A percentile compares a stretch with the other conserved stretches of the same genome.
Evolutionary conservation across 2,113 vertebrate genomes (phyloP).

Genomic region (Semnopithecus entellus): DNA sequence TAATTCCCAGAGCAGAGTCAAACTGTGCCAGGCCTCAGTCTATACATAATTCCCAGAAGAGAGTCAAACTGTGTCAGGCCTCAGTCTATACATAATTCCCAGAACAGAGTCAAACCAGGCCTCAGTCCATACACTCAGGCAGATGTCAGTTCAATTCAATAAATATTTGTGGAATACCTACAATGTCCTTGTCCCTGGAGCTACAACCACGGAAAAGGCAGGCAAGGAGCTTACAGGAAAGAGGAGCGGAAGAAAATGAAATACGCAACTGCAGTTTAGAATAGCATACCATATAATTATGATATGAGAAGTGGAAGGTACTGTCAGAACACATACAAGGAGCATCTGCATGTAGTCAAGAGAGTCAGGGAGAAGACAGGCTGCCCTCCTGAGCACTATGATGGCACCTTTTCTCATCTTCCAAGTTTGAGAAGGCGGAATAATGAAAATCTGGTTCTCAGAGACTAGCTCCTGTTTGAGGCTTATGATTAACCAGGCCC

Average conservation of each 20-base stretch:
- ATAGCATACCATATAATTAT: background rate
- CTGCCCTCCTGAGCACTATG: background rate
- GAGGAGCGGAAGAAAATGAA: background rate
- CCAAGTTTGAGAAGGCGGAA: background rate
- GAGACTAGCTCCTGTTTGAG: background rate
- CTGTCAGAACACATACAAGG: background rate
- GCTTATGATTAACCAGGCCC: background rate
- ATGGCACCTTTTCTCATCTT: background rate
- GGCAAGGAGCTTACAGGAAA: background rate
- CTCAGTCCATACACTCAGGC: background rate
- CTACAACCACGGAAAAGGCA: background rate
- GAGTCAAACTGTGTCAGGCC: too few relatives aligned
- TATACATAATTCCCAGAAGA: background rate
- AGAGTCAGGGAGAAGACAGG: background rate
- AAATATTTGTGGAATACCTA: background rate
- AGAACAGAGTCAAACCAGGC: background rate
- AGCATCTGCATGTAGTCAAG: background rate
- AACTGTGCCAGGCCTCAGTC: too few relatives aligned
- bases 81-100: too few relatives aligned
- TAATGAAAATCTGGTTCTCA: background rate
- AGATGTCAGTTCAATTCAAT: background rate
- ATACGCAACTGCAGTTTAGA: background rate
- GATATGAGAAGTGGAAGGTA: background rate
- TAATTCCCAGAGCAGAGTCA: background rate
- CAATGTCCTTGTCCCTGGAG: background rate